Base-by-base conservation (phyloP, 2,888 invertebrate genomes). In the Cotesia congregata region DNA sequence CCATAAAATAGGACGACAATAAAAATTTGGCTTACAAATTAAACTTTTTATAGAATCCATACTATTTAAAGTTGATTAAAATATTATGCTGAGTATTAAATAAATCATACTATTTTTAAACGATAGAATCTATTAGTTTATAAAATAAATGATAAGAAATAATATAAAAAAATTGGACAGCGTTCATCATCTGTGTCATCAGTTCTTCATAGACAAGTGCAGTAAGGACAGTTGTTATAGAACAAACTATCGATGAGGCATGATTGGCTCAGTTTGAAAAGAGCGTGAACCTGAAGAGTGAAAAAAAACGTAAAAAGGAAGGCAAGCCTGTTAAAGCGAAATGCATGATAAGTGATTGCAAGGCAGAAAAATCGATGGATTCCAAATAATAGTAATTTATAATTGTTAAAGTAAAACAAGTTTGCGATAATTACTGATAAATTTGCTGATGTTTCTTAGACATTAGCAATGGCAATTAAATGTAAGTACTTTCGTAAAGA, bases 191-290 rank as follows among this genome's bases (percentile, higher is more conserved):
- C 50, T 4, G 50, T 50, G 12, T 50, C 15, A 15, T 64, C 4
- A 20, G 30, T 64, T 64, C 17, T 64, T 64, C 30, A 17, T 9
- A 20, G 5, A 30, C 6, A 64, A 64, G 4, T 17, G 30, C 7
- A 20, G 7, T 7, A 7, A 50, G 12, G 50, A 12, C 9, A 50
- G 50, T 50, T 50, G 50, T 50, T 50, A n/a, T 73, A 76, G 77
- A 75, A 77, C 83, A 81, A 78, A 82, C 72, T 79, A 81, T 79
- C 83, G 82, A 82, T 80, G 80, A 77, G 76, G 68, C 65, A 75
- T 79, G 82, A 83, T 83, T 81, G 82, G 80, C 80, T 75, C 75
- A 78, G 77, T 77, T 76, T 71, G 72, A 30, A 67, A 72, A 68
- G 72, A 76, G 64, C 72, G 76, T 64, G 50, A 69, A 72, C 40